Base-by-base conservation (phyloP, 2,888 invertebrate genomes). In the Dynastes tityus region DNA sequence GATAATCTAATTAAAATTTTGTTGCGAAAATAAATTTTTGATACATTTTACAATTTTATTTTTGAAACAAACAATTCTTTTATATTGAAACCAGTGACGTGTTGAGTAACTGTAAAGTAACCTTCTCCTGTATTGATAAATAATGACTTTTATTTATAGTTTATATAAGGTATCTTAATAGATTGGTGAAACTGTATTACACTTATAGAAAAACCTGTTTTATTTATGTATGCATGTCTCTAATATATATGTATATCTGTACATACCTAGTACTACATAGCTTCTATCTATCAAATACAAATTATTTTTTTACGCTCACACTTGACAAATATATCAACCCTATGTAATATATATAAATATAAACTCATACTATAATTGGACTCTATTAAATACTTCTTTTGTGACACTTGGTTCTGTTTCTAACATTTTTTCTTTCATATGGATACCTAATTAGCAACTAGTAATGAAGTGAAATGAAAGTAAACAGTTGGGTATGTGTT, bases 141-240 rank as follows among this genome's bases (percentile, higher is more conserved):
- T 61, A 61, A 40, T 73, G 37, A 73, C 73, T 73, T 73, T 73
- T 73, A 73, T 73, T 73, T 61, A 73, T 61, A 27, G 61, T 73
- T 73, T 73, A 73, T 73, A 61, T 61, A 73, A 73, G 73, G 73
- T 73, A 9, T 61, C 73, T 73, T 73, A 61, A 61, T 73, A 61
- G 73, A 73, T 29, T 40, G 73, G 73, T 73, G 73, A 73, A 73
- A 73, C 58, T 71, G 55, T 70, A 70, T 71, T 71, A 55, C 32
- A 29, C 55, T 73, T 40, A 73, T 61, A 73, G 71, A 73, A 73
- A 73, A 73, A 73, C 73, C 73, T 61, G 73, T 73, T 73, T 73
- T 27, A 37, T n/a, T 73, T 73, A 58, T 71, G 32, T 55, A 55
- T 71, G 55, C 37, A 32, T 55, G 22, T 51, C 16, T 71, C n/a